Percentiles rank a stretch among this genome's conserved stretches.
These are phyloP conservation scores for Ceratothoa steindachneri DNA, from an alignment of 2,888 invertebrate species.

Conservation along the genomic window DNA sequence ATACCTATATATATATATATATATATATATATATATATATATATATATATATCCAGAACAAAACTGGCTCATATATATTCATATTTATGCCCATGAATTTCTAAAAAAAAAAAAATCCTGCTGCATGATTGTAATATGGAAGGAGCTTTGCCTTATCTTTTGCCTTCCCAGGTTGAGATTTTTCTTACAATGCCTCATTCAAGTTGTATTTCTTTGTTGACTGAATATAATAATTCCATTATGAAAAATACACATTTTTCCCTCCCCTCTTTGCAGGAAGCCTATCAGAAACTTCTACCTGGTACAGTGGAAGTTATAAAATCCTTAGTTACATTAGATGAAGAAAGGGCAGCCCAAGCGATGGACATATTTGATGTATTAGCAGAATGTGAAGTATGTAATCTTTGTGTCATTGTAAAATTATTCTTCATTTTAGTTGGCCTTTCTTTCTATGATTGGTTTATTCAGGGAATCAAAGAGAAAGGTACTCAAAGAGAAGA, in stretches of 20 bases:
- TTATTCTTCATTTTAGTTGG: background rate
- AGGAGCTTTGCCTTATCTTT: too few relatives aligned
- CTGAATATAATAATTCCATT: background rate
- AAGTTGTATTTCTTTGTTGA: background rate
- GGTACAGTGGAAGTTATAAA: conserved; percentile 62
- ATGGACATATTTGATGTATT: conserved; percentile 65
- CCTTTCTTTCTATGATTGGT: background rate
- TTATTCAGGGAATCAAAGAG: background rate
- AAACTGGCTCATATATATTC: too few relatives aligned
- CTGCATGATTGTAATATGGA: too few relatives aligned
- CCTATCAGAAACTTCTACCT: conserved; percentile 59
- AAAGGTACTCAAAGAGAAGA: background rate
- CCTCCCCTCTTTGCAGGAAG: conserved; percentile 49
- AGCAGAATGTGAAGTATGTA: conserved; percentile 57
- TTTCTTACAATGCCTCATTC: too few relatives aligned
- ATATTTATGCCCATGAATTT: too few relatives aligned
- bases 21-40: too few relatives aligned
- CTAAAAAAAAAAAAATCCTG: too few relatives aligned
- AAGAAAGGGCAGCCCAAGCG: conserved; percentile 62
- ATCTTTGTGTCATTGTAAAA: background rate
- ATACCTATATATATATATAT: too few relatives aligned
- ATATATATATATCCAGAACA: too few relatives aligned
- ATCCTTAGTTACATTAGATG: conserved; percentile 58
- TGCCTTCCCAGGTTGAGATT: too few relatives aligned
- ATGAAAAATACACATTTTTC: conserved; percentile 13